Conservation (phyloP, 2,888 invertebrate species). For the Pasiphila rectangulata region DNA sequence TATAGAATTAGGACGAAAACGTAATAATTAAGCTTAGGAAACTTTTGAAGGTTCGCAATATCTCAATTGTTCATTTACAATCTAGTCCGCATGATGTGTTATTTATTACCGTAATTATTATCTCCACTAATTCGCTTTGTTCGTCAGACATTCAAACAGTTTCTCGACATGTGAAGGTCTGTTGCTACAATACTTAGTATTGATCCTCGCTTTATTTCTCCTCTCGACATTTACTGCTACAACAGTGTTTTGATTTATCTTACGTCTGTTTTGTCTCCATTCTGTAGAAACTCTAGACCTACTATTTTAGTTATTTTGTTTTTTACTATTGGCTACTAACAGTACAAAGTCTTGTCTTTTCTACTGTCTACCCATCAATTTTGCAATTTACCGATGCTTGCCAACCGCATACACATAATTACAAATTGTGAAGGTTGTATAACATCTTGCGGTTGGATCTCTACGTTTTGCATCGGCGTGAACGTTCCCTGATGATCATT, state of each 20-base stretch:
- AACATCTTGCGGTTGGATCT: slow-evolving; percentile 50
- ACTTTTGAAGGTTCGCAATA: slow-evolving; percentile 45
- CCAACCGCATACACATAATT: slow-evolving; percentile 56
- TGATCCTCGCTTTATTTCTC: slow-evolving; percentile 2
- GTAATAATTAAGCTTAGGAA: slow-evolving; percentile 33
- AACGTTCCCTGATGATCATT: slow-evolving; percentile 49
- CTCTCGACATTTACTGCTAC: slow-evolving; percentile 47
- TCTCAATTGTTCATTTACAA: slow-evolving; percentile 48
- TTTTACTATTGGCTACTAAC: background rate
- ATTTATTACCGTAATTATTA: slow-evolving; percentile 48
- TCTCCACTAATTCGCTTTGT: slow-evolving; percentile 51
- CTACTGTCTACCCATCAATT: slow-evolving; percentile 43
- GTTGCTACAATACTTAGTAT: slow-evolving; percentile 1
- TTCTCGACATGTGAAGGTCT: slow-evolving; percentile 24
- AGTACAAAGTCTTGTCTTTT: slow-evolving; percentile 29
- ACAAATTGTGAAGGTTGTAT: slow-evolving; percentile 59
- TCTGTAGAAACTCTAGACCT: background rate
- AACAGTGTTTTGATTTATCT: slow-evolving; percentile 13
- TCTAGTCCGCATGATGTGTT: slow-evolving; percentile 44
- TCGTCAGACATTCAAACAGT: slow-evolving; percentile 45
- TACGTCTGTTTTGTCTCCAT: slow-evolving; percentile 1
- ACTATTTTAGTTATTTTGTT: background rate
- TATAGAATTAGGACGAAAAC: slow-evolving; percentile 17
- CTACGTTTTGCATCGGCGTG: slow-evolving; percentile 49
- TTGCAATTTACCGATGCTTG: slow-evolving; percentile 47